Evolutionary conservation across 1,140 invertebrate species (phyloP).

Genomic region (Brachionus plicatilis): DNA sequence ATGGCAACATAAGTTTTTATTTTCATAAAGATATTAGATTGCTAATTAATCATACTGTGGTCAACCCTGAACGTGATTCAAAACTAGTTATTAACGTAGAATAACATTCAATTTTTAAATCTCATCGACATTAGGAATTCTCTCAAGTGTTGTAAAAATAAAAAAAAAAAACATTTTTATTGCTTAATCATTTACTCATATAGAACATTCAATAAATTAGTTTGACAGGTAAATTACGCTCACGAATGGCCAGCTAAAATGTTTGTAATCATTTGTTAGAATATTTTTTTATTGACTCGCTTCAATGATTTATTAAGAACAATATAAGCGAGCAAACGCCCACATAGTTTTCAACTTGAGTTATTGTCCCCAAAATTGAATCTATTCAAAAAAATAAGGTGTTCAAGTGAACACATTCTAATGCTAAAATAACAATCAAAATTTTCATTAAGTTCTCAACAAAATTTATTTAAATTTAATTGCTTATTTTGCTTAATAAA

Average conservation of each 20-base stretch:
- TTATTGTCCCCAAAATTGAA: neutral
- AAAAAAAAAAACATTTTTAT: neutral
- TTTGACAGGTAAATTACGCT: constrained; percentile 30
- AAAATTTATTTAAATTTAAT: constrained; percentile 28
- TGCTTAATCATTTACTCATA: constrained; percentile 19
- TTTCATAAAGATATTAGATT: constrained; percentile 31
- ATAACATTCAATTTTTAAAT: constrained; percentile 13
- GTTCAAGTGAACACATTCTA: constrained; percentile 17
- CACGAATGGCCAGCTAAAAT: neutral
- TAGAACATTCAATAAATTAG: neutral
- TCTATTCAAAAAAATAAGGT: neutral
- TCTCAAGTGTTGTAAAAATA: neutral
- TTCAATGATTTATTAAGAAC: constrained; percentile 17
- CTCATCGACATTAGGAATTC: neutral
- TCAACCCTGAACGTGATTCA: neutral
- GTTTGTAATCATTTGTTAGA: constrained; percentile 25
- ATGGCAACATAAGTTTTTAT: constrained; percentile 22
- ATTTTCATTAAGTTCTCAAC: constrained; percentile 11
- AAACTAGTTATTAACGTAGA: neutral
- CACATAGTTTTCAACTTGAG: neutral
- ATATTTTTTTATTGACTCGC: constrained; percentile 28
- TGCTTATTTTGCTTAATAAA: constrained; percentile 17
- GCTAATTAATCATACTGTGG: constrained; percentile 27
- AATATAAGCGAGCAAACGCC: constrained; percentile 22
- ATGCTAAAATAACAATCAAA: neutral